These are phyloP conservation scores for Meloidogyne exigua DNA, from an alignment of 1,140 invertebrate genomes.

Conservation along the genomic window DNA sequence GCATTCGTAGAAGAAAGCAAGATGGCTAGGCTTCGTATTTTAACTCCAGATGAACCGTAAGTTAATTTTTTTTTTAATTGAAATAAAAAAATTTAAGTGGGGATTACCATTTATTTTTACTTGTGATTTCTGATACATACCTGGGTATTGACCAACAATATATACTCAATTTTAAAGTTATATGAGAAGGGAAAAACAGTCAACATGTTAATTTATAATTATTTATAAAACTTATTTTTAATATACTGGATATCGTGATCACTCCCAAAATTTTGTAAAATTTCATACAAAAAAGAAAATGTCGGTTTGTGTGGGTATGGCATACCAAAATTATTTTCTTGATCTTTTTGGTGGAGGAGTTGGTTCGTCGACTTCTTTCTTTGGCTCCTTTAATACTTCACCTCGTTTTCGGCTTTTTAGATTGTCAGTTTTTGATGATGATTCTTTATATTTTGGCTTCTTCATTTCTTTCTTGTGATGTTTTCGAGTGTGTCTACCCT, in stretches of 20 bases:
- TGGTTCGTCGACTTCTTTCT: neutral
- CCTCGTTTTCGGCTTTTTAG: neutral
- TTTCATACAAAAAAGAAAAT: too few species aligned
- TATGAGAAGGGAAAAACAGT: neutral
- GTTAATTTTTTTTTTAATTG: too few species aligned
- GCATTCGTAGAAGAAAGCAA: slow-evolving; percentile 27
- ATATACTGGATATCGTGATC: too few species aligned
- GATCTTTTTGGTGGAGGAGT: neutral
- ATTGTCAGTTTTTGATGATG: neutral
- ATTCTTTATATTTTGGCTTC: neutral
- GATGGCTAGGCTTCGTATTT: slow-evolving; percentile 38
- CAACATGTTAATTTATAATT: neutral
- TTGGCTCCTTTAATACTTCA: neutral
- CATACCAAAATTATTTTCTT: neutral
- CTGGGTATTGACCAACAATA: slow-evolving; percentile 93
- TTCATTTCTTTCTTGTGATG: neutral
- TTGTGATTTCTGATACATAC: slow-evolving; percentile 88
- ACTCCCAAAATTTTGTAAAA: too few species aligned
- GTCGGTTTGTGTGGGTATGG: too few species aligned
- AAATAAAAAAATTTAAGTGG: slow-evolving; percentile 65
- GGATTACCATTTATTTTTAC: slow-evolving; percentile 76
- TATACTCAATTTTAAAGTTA: slow-evolving; percentile 61
- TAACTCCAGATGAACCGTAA: slow-evolving; percentile 37
- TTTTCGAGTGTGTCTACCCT: neutral
- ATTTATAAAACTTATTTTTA: too few species aligned